Evolutionary conservation across 2,888 invertebrate genomes (phyloP), one percentile per base, ranked within the genome.

Genomic region (Elmis aenea): DNA sequence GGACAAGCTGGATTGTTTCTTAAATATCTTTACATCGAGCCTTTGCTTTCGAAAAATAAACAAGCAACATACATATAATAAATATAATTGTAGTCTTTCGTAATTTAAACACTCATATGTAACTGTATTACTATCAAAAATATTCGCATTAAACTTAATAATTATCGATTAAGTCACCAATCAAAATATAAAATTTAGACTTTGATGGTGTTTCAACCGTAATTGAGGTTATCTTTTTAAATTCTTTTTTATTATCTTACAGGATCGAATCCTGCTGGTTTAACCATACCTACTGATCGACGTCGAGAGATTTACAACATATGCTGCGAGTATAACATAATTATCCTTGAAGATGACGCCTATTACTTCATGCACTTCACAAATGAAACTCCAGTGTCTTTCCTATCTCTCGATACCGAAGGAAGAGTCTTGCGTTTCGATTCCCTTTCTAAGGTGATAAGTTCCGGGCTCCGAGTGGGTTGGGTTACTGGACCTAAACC

Each of bases 281-380:
- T 76, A 0, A 79, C 83, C 0, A 68, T 85, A 33, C 71, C 83
- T 0, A 67, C 76, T 25, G 74, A 78, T 9, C 72, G 87, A 45
- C 75, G 81, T 39, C 70, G 75, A 42, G 75, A 77, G 63, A 79
- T 89, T 24, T 88, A 89, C 58, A 71, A 76, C 48, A 70, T 88
- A 43, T 85, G 85, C 26, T 83, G 83, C 64, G 73, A 77, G 59
- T 85, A 83, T 61, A 79, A 88, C 65, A 76, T 89, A 18, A 55
- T 89, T 5, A 85, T 89, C 32, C 55, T 89, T 4, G 89, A 89
- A 59, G 89, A 89, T 55, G 88, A 88, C 63, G 85, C 89, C 0
- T 89, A 88, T 56, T 84, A 80, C 66, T 87, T 83, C 58, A 67
- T 89, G 56, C 81, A 83, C 60, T 89, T 83, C 62, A 2, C 20